Conservation (phyloP, 2,888 invertebrate genomes). For the Kuschelorhynchus macadamiae region DNA sequence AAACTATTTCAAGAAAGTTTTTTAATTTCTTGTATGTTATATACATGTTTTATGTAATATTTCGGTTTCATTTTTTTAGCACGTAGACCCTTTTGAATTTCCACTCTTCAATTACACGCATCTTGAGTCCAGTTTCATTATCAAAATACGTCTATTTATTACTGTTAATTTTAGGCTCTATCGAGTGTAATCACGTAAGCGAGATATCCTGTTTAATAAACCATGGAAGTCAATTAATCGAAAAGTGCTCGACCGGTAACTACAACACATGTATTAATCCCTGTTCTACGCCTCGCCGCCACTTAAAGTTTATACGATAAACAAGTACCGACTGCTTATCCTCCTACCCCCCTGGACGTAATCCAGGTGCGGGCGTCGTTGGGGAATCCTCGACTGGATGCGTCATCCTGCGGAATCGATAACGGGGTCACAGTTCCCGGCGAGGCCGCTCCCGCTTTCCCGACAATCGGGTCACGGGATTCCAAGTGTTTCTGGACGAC, state of each 20-base stretch:
- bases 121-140: too few relatives aligned
- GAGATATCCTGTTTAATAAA: slow-evolving; percentile 1
- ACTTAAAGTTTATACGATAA: too few relatives aligned
- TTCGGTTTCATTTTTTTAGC: too few relatives aligned
- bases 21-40: too few relatives aligned
- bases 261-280: too few relatives aligned
- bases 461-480: slow-evolving; percentile 57
- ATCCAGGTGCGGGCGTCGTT: slow-evolving; percentile 2
- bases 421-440: slow-evolving; percentile 62
- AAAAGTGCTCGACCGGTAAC: not conserved
- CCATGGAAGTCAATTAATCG: not conserved
- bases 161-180: too few relatives aligned
- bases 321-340: not conserved
- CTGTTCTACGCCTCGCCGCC: too few relatives aligned
- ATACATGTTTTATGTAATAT: too few relatives aligned
- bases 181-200: not conserved
- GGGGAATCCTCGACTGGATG: slow-evolving; percentile 39
- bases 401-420: slow-evolving; percentile 58
- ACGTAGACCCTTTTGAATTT: too few relatives aligned
- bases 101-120: too few relatives aligned
- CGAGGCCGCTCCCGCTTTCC: slow-evolving; percentile 55
- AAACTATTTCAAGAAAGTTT: too few relatives aligned
- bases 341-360: not conserved
- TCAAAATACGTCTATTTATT: too few relatives aligned
- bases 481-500: slow-evolving; percentile 39